phyloP scores from a whole-genome alignment of 2,888 invertebrate genomes.

The Diloba caeruleocephala region DNA sequence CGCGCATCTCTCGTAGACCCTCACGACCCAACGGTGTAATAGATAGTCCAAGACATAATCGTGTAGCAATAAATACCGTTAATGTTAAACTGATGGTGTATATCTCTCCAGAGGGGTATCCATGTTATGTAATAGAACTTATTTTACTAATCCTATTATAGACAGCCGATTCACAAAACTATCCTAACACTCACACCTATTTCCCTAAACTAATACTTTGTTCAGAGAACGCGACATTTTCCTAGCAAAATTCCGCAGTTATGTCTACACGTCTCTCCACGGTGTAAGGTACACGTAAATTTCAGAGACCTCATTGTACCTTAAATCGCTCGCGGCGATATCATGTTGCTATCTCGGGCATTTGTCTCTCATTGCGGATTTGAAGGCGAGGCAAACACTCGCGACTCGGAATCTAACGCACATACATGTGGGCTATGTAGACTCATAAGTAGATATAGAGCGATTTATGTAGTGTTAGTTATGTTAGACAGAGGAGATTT shows the following conservation, averaged over 20 bases:
- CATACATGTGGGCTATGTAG: constrained; percentile 30
- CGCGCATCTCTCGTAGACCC: no score
- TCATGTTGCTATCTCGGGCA: constrained; percentile 74
- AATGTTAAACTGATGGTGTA: no score
- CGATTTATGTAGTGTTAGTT: not conserved
- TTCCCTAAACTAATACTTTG: constrained; percentile 45
- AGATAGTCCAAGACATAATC: no score
- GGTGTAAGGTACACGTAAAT: constrained; percentile 57
- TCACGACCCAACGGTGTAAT: no score
- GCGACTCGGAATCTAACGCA: constrained; percentile 31
- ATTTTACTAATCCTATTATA: no score
- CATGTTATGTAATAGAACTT: no score
- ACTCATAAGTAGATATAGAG: constrained; percentile 12
- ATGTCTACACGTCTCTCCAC: constrained; percentile 40
- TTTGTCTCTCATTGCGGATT: constrained; percentile 74
- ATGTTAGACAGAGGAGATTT: not conserved
- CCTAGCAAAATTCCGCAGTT: constrained; percentile 49
- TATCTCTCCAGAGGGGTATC: no score
- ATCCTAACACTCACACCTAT: constrained; percentile 16
- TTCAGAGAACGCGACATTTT: constrained; percentile 40
- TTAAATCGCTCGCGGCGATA: constrained; percentile 73
- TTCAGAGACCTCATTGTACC: constrained; percentile 66
- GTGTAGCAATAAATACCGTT: no score
- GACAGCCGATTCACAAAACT: constrained; percentile 2
- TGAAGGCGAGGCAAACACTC: constrained; percentile 57